These are phyloP conservation scores for Caenorhabditis macrosperma DNA, from an alignment of 2,888 invertebrate genomes.

Conservation along the genomic window DNA sequence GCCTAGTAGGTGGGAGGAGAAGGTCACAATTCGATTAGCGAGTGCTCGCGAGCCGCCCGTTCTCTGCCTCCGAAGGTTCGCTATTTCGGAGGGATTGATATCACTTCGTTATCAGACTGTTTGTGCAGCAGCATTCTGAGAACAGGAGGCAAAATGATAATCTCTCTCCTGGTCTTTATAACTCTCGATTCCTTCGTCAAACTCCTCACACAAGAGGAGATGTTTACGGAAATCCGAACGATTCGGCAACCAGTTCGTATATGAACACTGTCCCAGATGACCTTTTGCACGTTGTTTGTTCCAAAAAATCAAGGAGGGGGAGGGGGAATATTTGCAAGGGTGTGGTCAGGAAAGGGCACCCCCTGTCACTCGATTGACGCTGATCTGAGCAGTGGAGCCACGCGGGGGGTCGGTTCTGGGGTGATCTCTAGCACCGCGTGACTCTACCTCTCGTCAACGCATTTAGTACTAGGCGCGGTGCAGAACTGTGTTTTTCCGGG, in stretches of 20 bases:
- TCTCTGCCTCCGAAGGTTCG: too few relatives aligned
- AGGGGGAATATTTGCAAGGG: conserved; percentile 25
- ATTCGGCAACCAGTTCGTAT: conserved; percentile 16
- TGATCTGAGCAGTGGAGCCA: conserved; percentile 12
- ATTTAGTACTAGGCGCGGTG: too few relatives aligned
- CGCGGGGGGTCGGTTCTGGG: conserved; percentile 5
- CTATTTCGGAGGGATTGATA: too few relatives aligned
- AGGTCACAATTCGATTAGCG: conserved; percentile 15
- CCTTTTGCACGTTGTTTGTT: conserved; percentile 24
- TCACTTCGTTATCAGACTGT: too few relatives aligned
- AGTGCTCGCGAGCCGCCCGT: not conserved
- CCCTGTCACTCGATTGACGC: too few relatives aligned
- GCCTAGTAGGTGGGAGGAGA: conserved; percentile 10
- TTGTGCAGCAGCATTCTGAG: too few relatives aligned
- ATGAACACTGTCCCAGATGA: conserved; percentile 16
- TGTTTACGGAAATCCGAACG: conserved; percentile 9
- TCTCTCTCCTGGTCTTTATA: conserved; percentile 7
- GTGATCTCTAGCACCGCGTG: conserved; percentile 6
- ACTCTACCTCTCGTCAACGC: not conserved
- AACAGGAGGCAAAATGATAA: too few relatives aligned
- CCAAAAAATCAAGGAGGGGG: conserved; percentile 7
- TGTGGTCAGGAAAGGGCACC: not conserved
- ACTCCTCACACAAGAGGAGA: not conserved
- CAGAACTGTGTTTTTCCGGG: too few relatives aligned
- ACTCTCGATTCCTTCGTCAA: conserved; percentile 2